Evolutionary conservation across 2,888 invertebrate species (phyloP), one percentile per base, ranked within the genome.

Genomic region (Acanthosepion lycidas): DNA sequence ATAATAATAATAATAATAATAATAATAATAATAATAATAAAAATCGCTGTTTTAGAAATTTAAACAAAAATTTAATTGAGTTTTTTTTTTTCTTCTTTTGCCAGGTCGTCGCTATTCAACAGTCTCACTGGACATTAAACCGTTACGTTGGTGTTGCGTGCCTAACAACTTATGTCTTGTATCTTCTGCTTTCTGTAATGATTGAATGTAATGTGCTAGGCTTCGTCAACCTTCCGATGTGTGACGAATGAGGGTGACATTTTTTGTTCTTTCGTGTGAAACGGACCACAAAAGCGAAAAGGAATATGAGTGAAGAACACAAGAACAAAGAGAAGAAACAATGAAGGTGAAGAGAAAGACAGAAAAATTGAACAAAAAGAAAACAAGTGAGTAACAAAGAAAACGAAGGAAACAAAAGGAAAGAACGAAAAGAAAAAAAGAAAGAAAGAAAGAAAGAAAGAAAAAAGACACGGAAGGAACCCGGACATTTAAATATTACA

Each of bases 171-270:
- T 97, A 97, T 95, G 96, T 95, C 49, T 95, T 97, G 20, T 97
- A 97, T 95, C 95, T 97, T 51, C 92, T 97, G 42, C 96, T 97
- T 94, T 97, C 97, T 91, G 95, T 96, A 92, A 96, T 97, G 95
- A 97, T 97, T 64, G 97, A 97, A 95, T 97, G 97, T 95, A 97
- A 97, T 95, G 96, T 97, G 92, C 97, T 97, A 95, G 97, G 97
- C 26, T 97, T 96, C 95, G 97, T 97, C 48, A 97, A 97, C 96
- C 97, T 97, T 51, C 97, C 97, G 8, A 97, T 97, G 96, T 97
- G 97, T 94, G 94, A n/a, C n/a, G 96, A 95, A 92, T 95, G 94
- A 94, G 33, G 49, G 42, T 8, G 28, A 48, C 48, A 59, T 93
- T 51, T 42, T n/a, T 51, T 93, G 49, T 51, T 93, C 53, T 53